These are phyloP conservation scores for Rhombomys opimus DNA, from an alignment of 2,113 vertebrate species.

Conservation along the genomic window DNA sequence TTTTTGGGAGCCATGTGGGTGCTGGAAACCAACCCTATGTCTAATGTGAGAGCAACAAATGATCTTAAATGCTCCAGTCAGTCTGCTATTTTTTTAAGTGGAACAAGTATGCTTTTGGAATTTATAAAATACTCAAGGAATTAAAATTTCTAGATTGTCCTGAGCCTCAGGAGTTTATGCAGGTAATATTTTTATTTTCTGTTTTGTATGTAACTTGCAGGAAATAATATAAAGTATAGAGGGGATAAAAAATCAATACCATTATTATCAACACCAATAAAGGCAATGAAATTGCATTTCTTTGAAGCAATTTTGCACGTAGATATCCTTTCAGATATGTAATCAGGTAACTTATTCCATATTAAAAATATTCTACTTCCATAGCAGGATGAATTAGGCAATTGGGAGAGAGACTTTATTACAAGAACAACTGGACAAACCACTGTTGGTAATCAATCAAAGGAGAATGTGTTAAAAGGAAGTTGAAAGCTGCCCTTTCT, in stretches of 20 bases:
- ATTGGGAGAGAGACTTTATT: not conserved
- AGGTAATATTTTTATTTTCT: not conserved
- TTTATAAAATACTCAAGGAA: not conserved
- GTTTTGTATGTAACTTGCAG: not conserved
- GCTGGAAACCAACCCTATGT: not conserved
- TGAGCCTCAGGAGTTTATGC: not conserved
- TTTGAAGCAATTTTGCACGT: not conserved
- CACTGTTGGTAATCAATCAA: not conserved
- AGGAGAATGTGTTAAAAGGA: not conserved
- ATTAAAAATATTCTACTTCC: not conserved
- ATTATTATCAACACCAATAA: not conserved
- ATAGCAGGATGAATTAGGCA: not conserved
- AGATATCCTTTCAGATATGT: not conserved
- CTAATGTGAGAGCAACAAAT: not conserved
- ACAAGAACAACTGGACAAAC: not conserved
- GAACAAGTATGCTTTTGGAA: not conserved
- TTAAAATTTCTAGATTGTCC: not conserved
- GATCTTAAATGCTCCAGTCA: not conserved
- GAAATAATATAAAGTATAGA: not conserved
- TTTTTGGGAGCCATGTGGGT: not conserved
- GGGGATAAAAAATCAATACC: not conserved
- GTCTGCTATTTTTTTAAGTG: not conserved
- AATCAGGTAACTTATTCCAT: not conserved
- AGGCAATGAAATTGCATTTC: slow-evolving; percentile 9
- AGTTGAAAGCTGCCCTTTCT: not conserved